Evolutionary conservation across 2,113 vertebrate genomes (phyloP), one percentile per base, ranked within the genome.

Genomic region (Chionis minor): DNA sequence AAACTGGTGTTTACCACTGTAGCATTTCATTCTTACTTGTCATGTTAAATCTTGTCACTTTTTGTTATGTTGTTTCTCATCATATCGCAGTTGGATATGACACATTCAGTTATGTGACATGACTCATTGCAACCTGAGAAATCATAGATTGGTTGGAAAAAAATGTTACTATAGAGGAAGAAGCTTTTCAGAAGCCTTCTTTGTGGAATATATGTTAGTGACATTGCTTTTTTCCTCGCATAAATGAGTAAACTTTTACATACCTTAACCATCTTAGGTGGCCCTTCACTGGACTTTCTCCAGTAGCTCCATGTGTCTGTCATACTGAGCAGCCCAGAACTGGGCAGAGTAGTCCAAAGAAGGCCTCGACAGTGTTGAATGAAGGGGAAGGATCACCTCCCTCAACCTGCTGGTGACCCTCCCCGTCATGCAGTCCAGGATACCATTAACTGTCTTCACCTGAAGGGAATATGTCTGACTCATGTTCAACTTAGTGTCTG

Each of bases 51-150:
- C 90, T 95, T 94, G 91, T 97, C 94, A 96, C 88, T 80, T 92
- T 96, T 95, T 96, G 71, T 67, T 93, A 73, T 96, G 67, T 70
- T 63, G 54, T 90, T 96, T 97, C 94, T 96, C 93, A 94, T 96
- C 93, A 90, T 96, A 88, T 81, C n/a, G 5, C 81, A 94, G 92
- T 92, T 92, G 86, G 80, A 88, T 94, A 47, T 94, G 95, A 91
- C 88, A 94, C 91, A 74, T 95, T 93, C 71, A 59, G 82, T 97
- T 95, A 89, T 70, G 92, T 82, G 94, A 94, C 95, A 92, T 95
- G 94, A 95, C 86, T 94, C 83, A 86, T 26, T 94, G 78, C 81
- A 96, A 95, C 74, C 82, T 80, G 88, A 96, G 77, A 97, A 96
- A 89, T 94, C 21, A 10, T 75, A 91, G 70, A 93, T 45, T 96